Base-by-base conservation (phyloP, 37 sponge, comb jelly and placozoan genomes). In the Trichoplax adhaerens region DNA sequence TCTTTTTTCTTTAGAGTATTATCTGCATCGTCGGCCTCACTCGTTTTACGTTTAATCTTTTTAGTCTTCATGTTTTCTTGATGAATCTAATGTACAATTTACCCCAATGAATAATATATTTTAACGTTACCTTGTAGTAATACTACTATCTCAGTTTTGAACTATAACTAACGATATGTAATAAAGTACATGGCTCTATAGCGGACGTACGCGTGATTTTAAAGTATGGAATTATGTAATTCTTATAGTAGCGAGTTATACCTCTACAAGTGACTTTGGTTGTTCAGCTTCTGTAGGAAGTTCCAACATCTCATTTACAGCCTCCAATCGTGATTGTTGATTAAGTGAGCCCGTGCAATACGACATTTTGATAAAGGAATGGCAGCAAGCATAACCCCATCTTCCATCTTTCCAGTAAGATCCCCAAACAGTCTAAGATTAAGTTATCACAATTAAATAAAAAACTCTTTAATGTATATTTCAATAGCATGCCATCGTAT, bases 301-400 rank as follows among this genome's bases (percentile, higher is more conserved):
- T 29, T 29, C 29, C 29, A 29, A 29, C 29, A 29, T 29, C 29
- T 29, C 29, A 29, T 29, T 29, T 29, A 29, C 29, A 29, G 29
- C 29, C 29, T 29, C 29, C 0, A 29, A 29, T 29, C 29, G 29
- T 29, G 29, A 29, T 29, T 29, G 29, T 29, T 29, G 29, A 29
- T 29, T 29, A 29, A 29, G 29, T 29, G 29, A 29, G 29, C 99
- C 99, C 55, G 88, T 83, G 69, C 99, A 97, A 75, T 88, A 97
- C 56, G 99, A 88, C 46, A 79, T 72, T 67, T 84, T 91, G 66
- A 92, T 66, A 50, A 91, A 69, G 0, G 89, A 86, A 68, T 88
- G 78, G 71, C 99, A 97, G 78, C 99, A 97, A 56, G 78, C 76
- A 70, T 86, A 97, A 65, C 99, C 99, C 99, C 99, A 97, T 64